Conservation (phyloP, 2,888 invertebrate genomes). For the Diachrysia chrysitis region DNA sequence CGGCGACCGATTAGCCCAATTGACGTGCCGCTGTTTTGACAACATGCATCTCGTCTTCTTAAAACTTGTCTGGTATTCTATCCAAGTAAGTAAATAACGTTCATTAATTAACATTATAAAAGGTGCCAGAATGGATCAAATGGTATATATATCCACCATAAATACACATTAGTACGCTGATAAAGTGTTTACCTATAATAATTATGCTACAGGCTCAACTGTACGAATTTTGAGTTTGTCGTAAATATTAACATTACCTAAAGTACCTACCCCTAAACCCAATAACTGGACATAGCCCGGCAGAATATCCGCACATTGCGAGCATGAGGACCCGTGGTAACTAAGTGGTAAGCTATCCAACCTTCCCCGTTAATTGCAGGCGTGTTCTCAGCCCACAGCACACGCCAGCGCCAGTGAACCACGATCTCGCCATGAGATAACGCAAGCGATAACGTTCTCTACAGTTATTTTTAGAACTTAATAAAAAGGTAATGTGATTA, state of each 20-base stretch:
- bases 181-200: not conserved
- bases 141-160: not conserved
- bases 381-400: slow-evolving; percentile 43
- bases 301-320: slow-evolving; percentile 34
- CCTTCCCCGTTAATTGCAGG: slow-evolving; percentile 49
- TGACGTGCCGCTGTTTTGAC: slow-evolving; percentile 87
- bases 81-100: not conserved
- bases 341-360: slow-evolving; percentile 37
- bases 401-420: slow-evolving; percentile 59
- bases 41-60: slow-evolving; percentile 73
- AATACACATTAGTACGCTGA: not conserved
- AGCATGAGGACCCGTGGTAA: slow-evolving; percentile 24
- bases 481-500: slow-evolving; percentile 83
- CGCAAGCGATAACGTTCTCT: slow-evolving; percentile 83
- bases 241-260: slow-evolving; percentile 17
- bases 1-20: slow-evolving; percentile 87
- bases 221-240: not conserved
- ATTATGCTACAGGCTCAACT: not conserved
- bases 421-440: slow-evolving; percentile 86
- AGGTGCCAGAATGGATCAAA: not conserved
- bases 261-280: slow-evolving; percentile 59
- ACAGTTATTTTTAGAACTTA: slow-evolving; percentile 83
- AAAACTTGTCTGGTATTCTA: slow-evolving; percentile 39
- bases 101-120: not conserved
- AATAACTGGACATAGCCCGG: slow-evolving; percentile 63